Conservation (phyloP, 2,888 invertebrate genomes). For the Sarcophaga rosellei region DNA sequence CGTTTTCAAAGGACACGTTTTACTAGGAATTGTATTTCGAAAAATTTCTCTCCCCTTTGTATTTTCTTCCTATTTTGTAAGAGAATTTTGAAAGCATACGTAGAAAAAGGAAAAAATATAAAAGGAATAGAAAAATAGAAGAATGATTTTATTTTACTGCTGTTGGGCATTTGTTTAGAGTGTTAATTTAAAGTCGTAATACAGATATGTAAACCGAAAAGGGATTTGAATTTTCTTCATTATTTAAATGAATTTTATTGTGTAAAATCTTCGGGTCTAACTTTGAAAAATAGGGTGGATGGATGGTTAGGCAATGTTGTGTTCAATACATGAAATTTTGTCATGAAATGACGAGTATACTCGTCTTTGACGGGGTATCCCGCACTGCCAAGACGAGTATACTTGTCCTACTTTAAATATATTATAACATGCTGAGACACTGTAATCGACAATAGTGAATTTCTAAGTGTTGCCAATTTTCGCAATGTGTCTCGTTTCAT, state of each 20-base stretch:
- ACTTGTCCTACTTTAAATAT: too few relatives aligned
- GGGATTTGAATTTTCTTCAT: not conserved
- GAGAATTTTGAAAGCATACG: not conserved
- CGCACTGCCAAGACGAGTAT: too few relatives aligned
- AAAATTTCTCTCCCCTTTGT: not conserved
- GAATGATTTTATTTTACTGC: conserved; percentile 48
- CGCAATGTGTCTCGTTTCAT: too few relatives aligned
- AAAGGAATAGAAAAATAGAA: not conserved
- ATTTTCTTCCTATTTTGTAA: not conserved
- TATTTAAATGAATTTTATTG: not conserved
- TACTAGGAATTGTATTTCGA: conserved; percentile 18
- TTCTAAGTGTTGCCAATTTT: too few relatives aligned
- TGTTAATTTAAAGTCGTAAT: conserved; percentile 53
- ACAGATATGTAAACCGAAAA: not conserved
- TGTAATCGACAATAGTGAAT: too few relatives aligned
- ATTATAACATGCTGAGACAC: too few relatives aligned
- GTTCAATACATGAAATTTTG: too few relatives aligned
- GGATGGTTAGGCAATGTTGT: too few relatives aligned
- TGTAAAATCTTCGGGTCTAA: too few relatives aligned
- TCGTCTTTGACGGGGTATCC: too few relatives aligned
- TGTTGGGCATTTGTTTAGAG: conserved; percentile 56
- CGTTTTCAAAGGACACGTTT: conserved; percentile 44
- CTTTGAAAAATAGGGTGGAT: too few relatives aligned
- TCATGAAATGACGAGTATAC: too few relatives aligned
- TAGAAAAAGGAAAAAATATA: not conserved